Evolutionary conservation across 2,888 invertebrate genomes (phyloP).

Genomic region (Melangyna quadrimaculata): DNA sequence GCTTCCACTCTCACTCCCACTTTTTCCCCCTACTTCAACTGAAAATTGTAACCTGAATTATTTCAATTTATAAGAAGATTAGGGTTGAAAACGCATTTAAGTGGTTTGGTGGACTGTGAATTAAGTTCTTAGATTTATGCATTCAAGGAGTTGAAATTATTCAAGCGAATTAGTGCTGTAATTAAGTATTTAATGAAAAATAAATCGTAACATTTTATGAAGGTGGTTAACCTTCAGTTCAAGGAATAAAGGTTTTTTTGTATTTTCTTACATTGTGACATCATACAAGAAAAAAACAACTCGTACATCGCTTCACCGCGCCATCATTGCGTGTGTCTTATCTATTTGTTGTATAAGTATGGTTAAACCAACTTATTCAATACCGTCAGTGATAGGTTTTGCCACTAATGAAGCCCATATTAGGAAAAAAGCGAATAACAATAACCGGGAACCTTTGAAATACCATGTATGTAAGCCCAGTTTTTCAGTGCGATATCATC

Average conservation of each 20-base stretch:
- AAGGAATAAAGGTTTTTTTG: not conserved
- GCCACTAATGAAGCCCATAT: no score
- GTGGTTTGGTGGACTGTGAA: conserved; percentile 38
- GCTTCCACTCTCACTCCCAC: not conserved
- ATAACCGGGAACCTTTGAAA: no score
- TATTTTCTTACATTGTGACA: not conserved
- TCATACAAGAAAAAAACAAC: no score
- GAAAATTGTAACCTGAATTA: conserved; percentile 55
- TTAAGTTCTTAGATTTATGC: conserved; percentile 23
- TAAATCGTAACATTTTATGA: conserved; percentile 9
- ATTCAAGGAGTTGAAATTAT: conserved; percentile 23
- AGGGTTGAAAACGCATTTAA: conserved; percentile 35
- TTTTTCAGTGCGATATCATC: no score
- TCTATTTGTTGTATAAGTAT: no score
- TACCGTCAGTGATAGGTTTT: no score
- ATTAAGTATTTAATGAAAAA: conserved; percentile 22
- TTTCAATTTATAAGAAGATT: conserved; percentile 49
- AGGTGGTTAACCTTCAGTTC: not conserved
- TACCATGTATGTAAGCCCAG: no score
- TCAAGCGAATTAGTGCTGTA: conserved; percentile 24
- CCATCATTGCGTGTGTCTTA: no score
- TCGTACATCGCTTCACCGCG: no score
- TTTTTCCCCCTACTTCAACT: not conserved
- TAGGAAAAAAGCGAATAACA: no score
- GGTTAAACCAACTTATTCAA: no score